phyloP scores from a whole-genome alignment of 2,113 vertebrate species.

The Dasyprocta punctata region DNA sequence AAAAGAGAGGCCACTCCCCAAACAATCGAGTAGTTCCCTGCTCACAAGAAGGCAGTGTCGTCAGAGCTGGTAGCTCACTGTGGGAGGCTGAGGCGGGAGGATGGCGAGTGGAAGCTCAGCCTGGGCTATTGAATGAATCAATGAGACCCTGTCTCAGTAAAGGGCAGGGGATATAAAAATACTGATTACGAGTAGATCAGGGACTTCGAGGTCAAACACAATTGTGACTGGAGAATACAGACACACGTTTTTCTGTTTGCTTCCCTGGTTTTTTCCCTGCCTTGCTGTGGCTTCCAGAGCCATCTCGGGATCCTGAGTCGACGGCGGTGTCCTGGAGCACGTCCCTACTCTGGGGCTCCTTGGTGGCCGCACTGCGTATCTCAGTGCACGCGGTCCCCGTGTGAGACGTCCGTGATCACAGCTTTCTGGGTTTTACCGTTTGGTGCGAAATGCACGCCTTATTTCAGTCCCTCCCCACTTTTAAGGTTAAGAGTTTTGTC shows the following conservation, averaged over 20 bases:
- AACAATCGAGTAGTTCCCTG: no score
- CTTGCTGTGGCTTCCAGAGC: no score
- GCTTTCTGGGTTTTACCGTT: background rate
- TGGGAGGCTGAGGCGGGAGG: background rate
- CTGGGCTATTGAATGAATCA: background rate
- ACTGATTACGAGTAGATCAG: fast-evolving
- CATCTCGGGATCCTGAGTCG: background rate
- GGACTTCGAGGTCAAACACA: background rate
- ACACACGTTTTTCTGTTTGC: background rate
- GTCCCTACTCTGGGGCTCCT: background rate
- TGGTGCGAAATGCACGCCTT: background rate
- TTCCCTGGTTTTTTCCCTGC: background rate
- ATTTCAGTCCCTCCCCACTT: background rate
- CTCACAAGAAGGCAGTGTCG: fast-evolving
- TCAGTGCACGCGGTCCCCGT: background rate
- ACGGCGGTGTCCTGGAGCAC: background rate
- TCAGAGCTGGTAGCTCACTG: background rate
- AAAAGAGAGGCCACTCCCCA: no score
- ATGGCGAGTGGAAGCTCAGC: background rate
- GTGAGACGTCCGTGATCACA: no score
- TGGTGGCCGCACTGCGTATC: fast-evolving
- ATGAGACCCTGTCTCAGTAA: background rate
- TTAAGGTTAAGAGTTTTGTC: background rate
- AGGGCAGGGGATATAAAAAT: background rate
- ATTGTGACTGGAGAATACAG: background rate